Percentiles rank a stretch among this genome's conserved stretches.
phyloP scores from a whole-genome alignment of 1,140 invertebrate species.

The Mercenaria mercenaria region DNA sequence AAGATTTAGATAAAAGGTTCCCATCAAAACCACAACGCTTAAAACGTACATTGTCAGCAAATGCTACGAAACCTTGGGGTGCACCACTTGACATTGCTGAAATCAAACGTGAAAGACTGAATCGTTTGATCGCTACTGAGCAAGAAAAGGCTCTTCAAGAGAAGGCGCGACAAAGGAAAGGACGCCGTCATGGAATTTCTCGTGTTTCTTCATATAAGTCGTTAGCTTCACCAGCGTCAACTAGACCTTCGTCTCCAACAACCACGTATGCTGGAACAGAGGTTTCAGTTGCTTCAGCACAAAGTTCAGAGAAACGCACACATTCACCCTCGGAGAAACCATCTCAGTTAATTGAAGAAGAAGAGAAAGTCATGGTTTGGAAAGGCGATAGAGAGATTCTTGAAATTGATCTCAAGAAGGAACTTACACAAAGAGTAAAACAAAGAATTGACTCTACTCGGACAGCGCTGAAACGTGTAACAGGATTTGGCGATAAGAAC shows the following conservation, averaged over 20 bases:
- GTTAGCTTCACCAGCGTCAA: not conserved
- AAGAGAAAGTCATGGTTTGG: constrained; percentile 74
- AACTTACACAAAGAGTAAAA: constrained; percentile 77
- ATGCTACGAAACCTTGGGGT: constrained; percentile 63
- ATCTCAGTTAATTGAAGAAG: not conserved
- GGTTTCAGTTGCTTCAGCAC: not conserved
- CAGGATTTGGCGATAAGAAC: constrained; percentile 76
- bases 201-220: not conserved
- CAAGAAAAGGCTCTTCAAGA: constrained; percentile 50
- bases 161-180: constrained; percentile 20
- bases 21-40: not conserved
- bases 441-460: constrained; percentile 73
- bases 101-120: constrained; percentile 62
- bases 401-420: constrained; percentile 77
- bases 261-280: not conserved
- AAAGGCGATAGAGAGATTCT: constrained; percentile 76
- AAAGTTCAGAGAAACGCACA: constrained; percentile 31
- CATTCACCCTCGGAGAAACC: constrained; percentile 48
- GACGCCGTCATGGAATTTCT: not conserved
- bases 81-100: constrained; percentile 72
- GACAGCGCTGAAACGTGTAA: constrained; percentile 73
- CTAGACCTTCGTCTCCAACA: not conserved
- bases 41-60: constrained; percentile 63
- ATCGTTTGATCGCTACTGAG: constrained; percentile 43
- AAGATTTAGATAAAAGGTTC: constrained; percentile 56